phyloP scores from a whole-genome alignment of 2,113 vertebrate genomes.

The Chloroceryle aenea region DNA sequence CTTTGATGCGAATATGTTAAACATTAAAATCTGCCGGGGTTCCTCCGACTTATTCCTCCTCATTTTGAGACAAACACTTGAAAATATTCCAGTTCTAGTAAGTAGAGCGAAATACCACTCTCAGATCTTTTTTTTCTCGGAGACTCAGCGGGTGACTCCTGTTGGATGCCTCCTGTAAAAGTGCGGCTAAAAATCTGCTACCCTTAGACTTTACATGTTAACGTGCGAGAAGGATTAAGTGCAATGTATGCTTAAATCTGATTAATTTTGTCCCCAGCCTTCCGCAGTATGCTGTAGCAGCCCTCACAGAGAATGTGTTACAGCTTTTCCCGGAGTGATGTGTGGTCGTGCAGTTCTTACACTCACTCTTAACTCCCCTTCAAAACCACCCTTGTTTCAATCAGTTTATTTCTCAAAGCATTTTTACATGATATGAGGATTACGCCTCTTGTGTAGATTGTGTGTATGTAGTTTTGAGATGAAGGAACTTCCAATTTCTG shows the following conservation, averaged over 20 bases:
- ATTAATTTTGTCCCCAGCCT: neutral
- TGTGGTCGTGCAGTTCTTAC: neutral
- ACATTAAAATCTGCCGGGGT: neutral
- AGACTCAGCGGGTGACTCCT: neutral
- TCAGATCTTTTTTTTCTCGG: neutral
- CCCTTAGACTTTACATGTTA: neutral
- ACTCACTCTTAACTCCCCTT: neutral
- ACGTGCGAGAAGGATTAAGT: neutral
- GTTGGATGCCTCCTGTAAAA: neutral
- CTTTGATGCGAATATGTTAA: neutral
- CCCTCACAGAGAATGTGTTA: neutral
- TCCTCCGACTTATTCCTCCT: neutral
- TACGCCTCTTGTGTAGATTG: neutral
- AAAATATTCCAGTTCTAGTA: neutral
- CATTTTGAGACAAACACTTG: neutral
- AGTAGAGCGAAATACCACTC: neutral
- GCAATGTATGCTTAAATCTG: accelerated
- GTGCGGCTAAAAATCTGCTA: neutral
- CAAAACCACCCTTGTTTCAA: neutral
- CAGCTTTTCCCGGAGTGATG: neutral
- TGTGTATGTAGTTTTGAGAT: neutral
- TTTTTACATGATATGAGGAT: neutral
- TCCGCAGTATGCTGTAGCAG: neutral
- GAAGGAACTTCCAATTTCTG: neutral
- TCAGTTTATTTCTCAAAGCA: neutral